A percentile compares a stretch with the other conserved stretches of the same genome.
phyloP scores from a whole-genome alignment of 2,888 invertebrate genomes.

The Blera fallax region DNA sequence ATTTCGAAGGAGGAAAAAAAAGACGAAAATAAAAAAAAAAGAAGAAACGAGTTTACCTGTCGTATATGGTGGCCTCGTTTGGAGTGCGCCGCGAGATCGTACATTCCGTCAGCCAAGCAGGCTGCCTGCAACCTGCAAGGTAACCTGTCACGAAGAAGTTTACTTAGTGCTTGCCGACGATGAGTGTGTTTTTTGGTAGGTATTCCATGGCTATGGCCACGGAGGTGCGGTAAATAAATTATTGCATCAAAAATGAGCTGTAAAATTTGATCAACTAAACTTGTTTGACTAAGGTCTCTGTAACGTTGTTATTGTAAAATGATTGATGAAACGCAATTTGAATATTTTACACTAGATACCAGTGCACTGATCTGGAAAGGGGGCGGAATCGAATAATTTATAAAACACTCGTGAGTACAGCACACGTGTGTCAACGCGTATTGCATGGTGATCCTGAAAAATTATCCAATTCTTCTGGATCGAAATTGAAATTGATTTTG shows the following conservation, averaged over 20 bases:
- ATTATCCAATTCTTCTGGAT: neutral
- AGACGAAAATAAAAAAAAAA: neutral
- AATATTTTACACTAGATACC: neutral
- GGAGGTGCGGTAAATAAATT: conserved; percentile 12
- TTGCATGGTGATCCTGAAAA: neutral
- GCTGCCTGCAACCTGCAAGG: conserved; percentile 3
- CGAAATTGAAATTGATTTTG: neutral
- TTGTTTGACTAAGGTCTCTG: conserved; percentile 1
- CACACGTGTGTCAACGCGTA: neutral
- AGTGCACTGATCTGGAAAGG: neutral
- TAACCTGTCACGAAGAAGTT: conserved; percentile 17
- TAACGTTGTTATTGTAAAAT: neutral
- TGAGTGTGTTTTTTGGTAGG: neutral
- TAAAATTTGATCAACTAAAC: conserved; percentile 6
- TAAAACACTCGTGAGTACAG: too few relatives aligned
- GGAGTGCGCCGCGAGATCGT: neutral
- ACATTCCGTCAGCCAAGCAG: conserved; percentile 4
- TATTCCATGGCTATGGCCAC: neutral
- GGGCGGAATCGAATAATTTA: neutral
- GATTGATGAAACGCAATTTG: conserved; percentile 20
- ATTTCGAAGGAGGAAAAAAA: neutral
- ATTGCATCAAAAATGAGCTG: conserved; percentile 26
- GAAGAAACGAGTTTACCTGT: conserved; percentile 20
- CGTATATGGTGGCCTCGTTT: conserved; percentile 35
- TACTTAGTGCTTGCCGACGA: neutral